These are phyloP conservation scores for Eulimnadia texana DNA, from an alignment of 1,140 invertebrate species.

Conservation along the genomic window DNA sequence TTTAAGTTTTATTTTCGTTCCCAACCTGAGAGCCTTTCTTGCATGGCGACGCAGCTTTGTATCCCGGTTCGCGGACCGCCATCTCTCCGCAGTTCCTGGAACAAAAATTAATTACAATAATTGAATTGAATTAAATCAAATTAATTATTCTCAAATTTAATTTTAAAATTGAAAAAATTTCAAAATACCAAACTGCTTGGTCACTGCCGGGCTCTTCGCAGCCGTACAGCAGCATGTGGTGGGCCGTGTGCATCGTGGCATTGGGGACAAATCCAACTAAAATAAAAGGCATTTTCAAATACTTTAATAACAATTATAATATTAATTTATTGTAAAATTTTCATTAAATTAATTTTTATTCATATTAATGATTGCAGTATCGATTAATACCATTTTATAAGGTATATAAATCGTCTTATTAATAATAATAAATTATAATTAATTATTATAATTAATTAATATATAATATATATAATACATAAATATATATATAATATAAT, in stretches of 20 bases:
- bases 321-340: background rate
- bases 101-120: background rate
- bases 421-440: no score
- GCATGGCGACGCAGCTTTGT: conserved; percentile 48
- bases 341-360: no score
- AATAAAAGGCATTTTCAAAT: conserved; percentile 25
- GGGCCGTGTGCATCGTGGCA: conserved; percentile 73
- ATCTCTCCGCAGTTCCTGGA: conserved; percentile 84
- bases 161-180: background rate
- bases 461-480: no score
- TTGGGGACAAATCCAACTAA: conserved; percentile 85
- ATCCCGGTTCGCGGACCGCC: conserved; percentile 35
- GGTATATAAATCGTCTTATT: no score
- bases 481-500: no score
- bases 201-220: conserved; percentile 67
- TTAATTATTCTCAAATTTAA: background rate
- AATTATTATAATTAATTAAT: no score
- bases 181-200: conserved; percentile 57
- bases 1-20: no score
- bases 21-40: conserved; percentile 52
- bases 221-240: conserved; percentile 94
- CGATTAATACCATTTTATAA: no score
- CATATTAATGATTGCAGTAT: no score
- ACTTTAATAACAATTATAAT: background rate
- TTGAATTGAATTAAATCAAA: background rate